Evolutionary conservation across 2,797 vertebrate genomes (phyloP).

Genomic region (Phylloscopus collybita): DNA sequence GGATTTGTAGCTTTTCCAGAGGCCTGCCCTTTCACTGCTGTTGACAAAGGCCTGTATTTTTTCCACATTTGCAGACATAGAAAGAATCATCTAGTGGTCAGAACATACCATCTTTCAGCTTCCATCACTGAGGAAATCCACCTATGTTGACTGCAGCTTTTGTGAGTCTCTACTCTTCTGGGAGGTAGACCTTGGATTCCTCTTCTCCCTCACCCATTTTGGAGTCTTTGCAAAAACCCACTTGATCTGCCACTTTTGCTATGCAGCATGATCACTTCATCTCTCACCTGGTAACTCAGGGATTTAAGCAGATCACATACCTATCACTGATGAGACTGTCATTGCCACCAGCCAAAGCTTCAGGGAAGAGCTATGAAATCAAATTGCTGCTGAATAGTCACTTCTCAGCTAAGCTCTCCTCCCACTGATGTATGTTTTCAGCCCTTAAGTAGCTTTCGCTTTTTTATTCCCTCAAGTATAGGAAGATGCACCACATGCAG

Average conservation of each 20-base stretch:
- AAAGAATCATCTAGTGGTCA: background rate
- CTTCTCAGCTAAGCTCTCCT: background rate
- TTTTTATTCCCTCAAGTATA: background rate
- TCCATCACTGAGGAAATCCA: background rate
- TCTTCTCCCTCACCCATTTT: accelerated
- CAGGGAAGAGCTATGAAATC: background rate
- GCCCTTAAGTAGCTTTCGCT: background rate
- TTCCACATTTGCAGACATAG: background rate
- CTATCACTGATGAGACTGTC: background rate
- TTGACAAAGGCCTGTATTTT: background rate
- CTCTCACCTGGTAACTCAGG: background rate
- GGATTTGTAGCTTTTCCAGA: background rate
- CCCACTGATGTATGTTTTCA: background rate
- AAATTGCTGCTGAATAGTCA: background rate
- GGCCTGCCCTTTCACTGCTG: background rate
- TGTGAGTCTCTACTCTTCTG: background rate
- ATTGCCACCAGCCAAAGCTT: background rate
- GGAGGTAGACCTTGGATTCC: background rate
- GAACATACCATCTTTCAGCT: background rate
- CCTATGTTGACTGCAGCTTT: background rate
- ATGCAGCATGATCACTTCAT: background rate
- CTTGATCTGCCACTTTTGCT: background rate
- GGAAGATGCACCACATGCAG: background rate
- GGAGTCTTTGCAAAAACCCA: background rate
- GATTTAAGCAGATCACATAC: background rate